Base-by-base conservation (phyloP, 2,113 vertebrate species). In the Ahaetulla prasina region DNA sequence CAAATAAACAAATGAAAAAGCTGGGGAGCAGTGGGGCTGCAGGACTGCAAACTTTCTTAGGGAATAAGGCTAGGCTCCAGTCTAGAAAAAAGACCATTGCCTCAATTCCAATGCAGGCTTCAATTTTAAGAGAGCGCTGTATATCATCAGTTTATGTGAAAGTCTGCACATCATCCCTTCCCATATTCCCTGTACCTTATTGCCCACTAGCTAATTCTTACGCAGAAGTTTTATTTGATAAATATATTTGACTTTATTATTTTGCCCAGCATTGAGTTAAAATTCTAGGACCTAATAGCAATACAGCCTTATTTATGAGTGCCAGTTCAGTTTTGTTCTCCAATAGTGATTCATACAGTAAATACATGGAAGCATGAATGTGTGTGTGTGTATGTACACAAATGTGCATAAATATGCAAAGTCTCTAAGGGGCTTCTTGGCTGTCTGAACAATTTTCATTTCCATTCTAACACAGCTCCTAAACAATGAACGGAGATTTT, bases 381-480 rank as follows among this genome's bases (percentile, higher is more conserved):
- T 25, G 45, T 47, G 60, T 45, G 47, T 23, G 68, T 20, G 60
- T 87, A 8, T 39, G 0, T 11, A n/a, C 85, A 27, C 4, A 16
- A 2, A 50, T 47, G 18, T 22, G 60, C 54, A 35, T 27, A 90
- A 10, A 27, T 4, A 45, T 43, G 50, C 60, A 49, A 0, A 80
- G 27, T 90, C 35, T 89, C 30, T 89, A 84, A 43, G 16, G 23
- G 53, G 22, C 22, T 94, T 94, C 88, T 43, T 90, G 22, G 30
- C 87, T 52, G 0, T 57, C 35, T 52, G 3, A 92, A 25, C 27
- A 47, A 8, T 85, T 53, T 20, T 88, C 49, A 84, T 85, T 85
- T 89, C n/a, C 63, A n/a, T 85, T 85, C 90, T 91, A 57, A 47
- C 52, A 89, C 85, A 92, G 88, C 27, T 88, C 50, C 85, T 54